Percentiles rank a stretch among this genome's conserved stretches.
Evolutionary conservation across 2,113 vertebrate species (phyloP).

Genomic region (Sinocyclocheilus anophthalmus): DNA sequence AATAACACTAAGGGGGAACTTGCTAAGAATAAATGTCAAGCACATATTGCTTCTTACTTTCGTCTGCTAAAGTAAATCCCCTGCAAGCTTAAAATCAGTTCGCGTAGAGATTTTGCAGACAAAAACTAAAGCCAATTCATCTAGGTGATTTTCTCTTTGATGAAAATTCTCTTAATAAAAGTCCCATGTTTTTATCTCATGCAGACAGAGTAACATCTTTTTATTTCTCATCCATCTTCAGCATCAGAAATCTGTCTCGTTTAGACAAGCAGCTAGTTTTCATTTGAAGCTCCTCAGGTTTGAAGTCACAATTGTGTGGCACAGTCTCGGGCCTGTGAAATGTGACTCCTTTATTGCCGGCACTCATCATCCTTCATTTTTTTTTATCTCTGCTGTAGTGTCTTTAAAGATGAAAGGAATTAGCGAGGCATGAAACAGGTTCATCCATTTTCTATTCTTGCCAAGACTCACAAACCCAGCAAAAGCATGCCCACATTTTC

Average conservation of each 20-base stretch:
- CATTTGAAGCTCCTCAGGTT: constrained; percentile 33
- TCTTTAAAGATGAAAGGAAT: constrained; percentile 44
- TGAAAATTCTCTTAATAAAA: constrained; percentile 58
- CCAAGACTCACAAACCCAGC: constrained; percentile 9
- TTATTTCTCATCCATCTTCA: constrained; percentile 21
- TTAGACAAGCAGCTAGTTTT: constrained; percentile 26
- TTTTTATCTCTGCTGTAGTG: constrained; percentile 26
- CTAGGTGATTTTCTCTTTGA: constrained; percentile 27
- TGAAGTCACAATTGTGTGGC: constrained; percentile 23
- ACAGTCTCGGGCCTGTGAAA: neutral
- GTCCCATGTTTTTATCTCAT: constrained; percentile 48
- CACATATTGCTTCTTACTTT: constrained; percentile 56
- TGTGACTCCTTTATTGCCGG: constrained; percentile 18
- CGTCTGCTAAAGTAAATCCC: constrained; percentile 64
- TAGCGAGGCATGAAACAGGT: constrained; percentile 41
- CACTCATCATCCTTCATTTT: constrained; percentile 10
- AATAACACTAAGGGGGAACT: constrained; percentile 53
- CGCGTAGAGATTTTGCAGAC: neutral
- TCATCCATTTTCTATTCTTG: constrained; percentile 30
- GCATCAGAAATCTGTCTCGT: constrained; percentile 29
- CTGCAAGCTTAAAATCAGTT: constrained; percentile 51
- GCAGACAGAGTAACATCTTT: constrained; percentile 10
- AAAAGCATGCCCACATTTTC: constrained; percentile 20
- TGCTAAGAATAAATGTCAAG: constrained; percentile 50
- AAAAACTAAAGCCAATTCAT: neutral